Conservation (phyloP, 2,888 invertebrate genomes). For the Anticlea derivata region DNA sequence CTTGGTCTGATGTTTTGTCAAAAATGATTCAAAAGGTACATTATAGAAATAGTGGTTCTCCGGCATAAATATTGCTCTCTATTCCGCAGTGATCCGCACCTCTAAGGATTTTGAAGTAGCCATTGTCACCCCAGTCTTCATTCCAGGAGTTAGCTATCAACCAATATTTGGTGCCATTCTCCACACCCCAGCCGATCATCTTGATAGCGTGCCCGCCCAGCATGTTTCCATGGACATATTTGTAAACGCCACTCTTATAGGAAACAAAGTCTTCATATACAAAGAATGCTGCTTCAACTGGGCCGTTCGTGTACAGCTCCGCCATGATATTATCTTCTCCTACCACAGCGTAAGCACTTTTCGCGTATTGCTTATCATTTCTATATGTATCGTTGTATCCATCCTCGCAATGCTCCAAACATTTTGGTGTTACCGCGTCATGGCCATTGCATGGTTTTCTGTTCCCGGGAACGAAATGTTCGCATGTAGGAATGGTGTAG, state of each 20-base stretch:
- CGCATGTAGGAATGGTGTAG: not conserved
- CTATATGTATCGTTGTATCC: conserved; percentile 87
- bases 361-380: conserved; percentile 90
- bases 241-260: conserved; percentile 90
- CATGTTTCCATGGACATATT: conserved; percentile 87
- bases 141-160: conserved; percentile 97
- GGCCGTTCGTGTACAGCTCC: conserved; percentile 94
- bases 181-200: conserved; percentile 94
- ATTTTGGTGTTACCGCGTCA: not conserved
- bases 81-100: conserved; percentile 91
- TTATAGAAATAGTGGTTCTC: too few relatives aligned
- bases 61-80: conserved; percentile 58
- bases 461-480: not conserved
- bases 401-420: conserved; percentile 18
- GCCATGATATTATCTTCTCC: conserved; percentile 88
- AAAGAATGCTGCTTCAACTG: conserved; percentile 94
- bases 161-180: conserved; percentile 92
- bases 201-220: conserved; percentile 95
- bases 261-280: conserved; percentile 93
- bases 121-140: conserved; percentile 94
- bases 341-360: conserved; percentile 84
- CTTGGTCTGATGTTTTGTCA: too few relatives aligned
- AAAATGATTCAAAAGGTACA: too few relatives aligned
- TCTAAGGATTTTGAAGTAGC: conserved; percentile 93
- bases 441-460: not conserved